Evolutionary conservation across 2,113 vertebrate genomes (phyloP), one percentile per base, ranked within the genome.

Genomic region (Thryonomys swinderianus): DNA sequence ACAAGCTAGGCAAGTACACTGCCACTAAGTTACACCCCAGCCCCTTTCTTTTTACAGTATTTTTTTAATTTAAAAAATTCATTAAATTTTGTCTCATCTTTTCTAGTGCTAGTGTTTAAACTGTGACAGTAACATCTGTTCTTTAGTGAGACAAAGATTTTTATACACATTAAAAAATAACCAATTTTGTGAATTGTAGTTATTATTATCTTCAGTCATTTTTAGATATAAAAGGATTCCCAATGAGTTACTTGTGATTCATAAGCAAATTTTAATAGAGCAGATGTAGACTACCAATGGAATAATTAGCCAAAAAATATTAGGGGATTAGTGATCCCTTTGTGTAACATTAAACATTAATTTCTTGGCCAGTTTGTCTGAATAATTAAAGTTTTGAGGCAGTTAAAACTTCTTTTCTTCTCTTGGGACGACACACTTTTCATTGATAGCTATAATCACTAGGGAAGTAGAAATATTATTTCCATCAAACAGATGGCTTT

Each of bases 271-370:
- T 95, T 95, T 95, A 96, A 67, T 25, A 88, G 78, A 95, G 61
- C 74, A 87, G 88, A 93, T 94, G 69, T 95, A 95, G 69, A 79
- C 48, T 97, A 88, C 90, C 88, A 53, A 0, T 89, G 90, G 79
- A 96, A 78, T 87, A 97, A 91, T 96, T 97, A 97, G 80, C 94
- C 10, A 95, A 71, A 97, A 82, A 91, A 93, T 96, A 62, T 93
- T 94, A 97, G 85, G 8, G 74, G 30, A 21, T 91, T 57, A 80
- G 88, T 78, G 32, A 93, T 93, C 71, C 64, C 21, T 94, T 95
- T 97, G 95, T 98, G 78, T 90, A 95, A 97, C 88, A 97, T 95
- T 96, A 90, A 95, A 71, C 57, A 83, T 96, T 93, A 97, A 95
- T 92, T 95, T 97, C 90, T 74, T 90, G 93, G 86, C 94, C 79